phyloP scores from a whole-genome alignment of 2,888 invertebrate species.

The Caenorhabditis sp. region DNA sequence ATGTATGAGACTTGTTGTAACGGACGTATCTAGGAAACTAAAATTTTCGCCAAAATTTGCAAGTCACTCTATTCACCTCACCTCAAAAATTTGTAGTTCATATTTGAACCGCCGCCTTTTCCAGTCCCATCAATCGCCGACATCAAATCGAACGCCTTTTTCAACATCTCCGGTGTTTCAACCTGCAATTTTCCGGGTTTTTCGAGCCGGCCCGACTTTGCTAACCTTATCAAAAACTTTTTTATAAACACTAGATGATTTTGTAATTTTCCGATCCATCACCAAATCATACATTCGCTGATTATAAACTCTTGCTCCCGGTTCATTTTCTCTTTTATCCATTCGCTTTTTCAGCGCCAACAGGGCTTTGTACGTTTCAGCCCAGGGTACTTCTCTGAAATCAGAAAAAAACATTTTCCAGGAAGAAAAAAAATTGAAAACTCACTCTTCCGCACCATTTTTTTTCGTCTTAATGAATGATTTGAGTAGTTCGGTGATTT shows the following conservation, averaged over 20 bases:
- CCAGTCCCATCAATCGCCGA: slow-evolving; percentile 17
- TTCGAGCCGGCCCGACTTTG: slow-evolving; percentile 11
- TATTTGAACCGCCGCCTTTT: slow-evolving; percentile 10
- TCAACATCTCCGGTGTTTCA: slow-evolving; percentile 32
- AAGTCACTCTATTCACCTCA: not conserved
- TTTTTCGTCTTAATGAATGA: slow-evolving; percentile 18
- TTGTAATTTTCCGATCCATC: slow-evolving; percentile 35
- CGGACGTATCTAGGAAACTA: no score
- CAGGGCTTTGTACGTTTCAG: slow-evolving; percentile 58
- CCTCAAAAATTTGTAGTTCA: slow-evolving; percentile 35
- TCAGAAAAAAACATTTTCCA: no score
- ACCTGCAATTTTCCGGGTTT: slow-evolving; percentile 31
- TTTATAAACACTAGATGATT: not conserved
- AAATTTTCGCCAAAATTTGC: no score
- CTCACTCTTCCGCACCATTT: slow-evolving; percentile 1
- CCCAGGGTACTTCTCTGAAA: slow-evolving; percentile 47
- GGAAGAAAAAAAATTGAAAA: slow-evolving; percentile 2
- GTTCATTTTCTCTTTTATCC: slow-evolving; percentile 49
- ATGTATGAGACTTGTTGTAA: no score
- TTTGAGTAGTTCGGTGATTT: slow-evolving; percentile 28
- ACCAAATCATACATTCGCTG: slow-evolving; percentile 64
- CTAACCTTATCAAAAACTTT: slow-evolving; percentile 21
- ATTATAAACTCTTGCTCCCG: slow-evolving; percentile 62
- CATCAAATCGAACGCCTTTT: slow-evolving; percentile 36
- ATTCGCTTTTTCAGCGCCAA: slow-evolving; percentile 50